Percentiles rank a stretch among this genome's conserved stretches.
Evolutionary conservation across 2,888 invertebrate species (phyloP).

Genomic region (Chromoteleia sp.): DNA sequence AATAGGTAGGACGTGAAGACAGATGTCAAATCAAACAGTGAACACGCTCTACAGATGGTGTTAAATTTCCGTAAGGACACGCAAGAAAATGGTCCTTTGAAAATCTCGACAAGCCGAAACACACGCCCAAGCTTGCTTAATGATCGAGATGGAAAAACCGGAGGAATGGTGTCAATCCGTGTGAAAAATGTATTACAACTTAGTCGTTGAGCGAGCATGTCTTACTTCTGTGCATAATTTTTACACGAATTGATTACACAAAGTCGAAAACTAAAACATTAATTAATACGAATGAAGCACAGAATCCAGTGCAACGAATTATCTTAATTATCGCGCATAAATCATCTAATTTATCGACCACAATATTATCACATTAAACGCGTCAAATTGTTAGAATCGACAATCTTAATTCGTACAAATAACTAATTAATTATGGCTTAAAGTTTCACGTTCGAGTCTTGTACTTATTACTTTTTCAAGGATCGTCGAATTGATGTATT

Average conservation of each 20-base stretch:
- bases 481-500: conserved; percentile 56
- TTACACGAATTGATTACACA: neutral
- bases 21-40: conserved; percentile 68
- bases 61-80: conserved; percentile 38
- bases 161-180: neutral
- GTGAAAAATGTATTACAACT: conserved; percentile 35
- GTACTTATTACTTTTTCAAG: conserved; percentile 64
- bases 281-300: neutral
- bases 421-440: conserved; percentile 56
- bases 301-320: conserved; percentile 19
- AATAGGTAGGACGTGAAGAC: conserved; percentile 40
- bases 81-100: conserved; percentile 53
- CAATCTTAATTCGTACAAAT: conserved; percentile 63
- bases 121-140: conserved; percentile 22
- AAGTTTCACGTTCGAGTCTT: conserved; percentile 53
- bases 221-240: neutral
- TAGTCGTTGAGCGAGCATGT: no score
- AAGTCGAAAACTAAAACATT: neutral
- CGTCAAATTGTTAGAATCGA: conserved; percentile 43
- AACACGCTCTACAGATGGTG: conserved; percentile 59
- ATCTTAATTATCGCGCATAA: conserved; percentile 17
- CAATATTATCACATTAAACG: conserved; percentile 31
- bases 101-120: conserved; percentile 39
- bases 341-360: conserved; percentile 16
- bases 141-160: conserved; percentile 9